These are phyloP conservation scores for Podocnemis expansa DNA, from an alignment of 2,113 vertebrate species.

Conservation along the genomic window DNA sequence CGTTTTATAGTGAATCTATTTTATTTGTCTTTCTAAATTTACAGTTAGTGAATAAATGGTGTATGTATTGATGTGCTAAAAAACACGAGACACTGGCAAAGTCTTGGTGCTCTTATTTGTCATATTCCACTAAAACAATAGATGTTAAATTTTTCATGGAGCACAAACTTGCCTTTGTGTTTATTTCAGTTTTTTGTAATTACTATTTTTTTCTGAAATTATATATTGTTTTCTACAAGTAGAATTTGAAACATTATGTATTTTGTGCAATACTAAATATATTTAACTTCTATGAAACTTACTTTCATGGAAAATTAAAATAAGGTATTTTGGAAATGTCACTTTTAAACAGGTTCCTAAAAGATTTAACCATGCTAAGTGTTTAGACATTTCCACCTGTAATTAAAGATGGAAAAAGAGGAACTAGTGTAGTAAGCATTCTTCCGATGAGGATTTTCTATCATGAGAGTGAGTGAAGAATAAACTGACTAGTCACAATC, in stretches of 20 bases:
- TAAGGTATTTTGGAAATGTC: neutral
- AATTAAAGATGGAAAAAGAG: neutral
- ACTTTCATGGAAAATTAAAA: neutral
- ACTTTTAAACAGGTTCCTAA: neutral
- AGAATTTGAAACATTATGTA: neutral
- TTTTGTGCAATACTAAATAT: neutral
- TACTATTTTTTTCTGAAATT: neutral
- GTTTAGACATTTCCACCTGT: neutral
- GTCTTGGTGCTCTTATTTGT: neutral
- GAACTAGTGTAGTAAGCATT: neutral
- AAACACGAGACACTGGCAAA: neutral
- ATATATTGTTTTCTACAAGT: neutral
- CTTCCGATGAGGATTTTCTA: neutral
- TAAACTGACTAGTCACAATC: neutral
- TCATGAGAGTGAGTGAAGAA: neutral
- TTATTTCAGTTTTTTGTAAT: neutral
- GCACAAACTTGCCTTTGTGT: neutral
- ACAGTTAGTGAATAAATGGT: neutral
- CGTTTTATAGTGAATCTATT: rapidly evolving
- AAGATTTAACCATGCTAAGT: neutral
- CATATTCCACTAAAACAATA: neutral
- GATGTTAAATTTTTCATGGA: neutral
- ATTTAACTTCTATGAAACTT: neutral
- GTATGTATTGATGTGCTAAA: rapidly evolving
- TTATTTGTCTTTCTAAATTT: neutral